These are phyloP conservation scores for Dione vanillae DNA, from an alignment of 2,888 invertebrate genomes.

Conservation along the genomic window DNA sequence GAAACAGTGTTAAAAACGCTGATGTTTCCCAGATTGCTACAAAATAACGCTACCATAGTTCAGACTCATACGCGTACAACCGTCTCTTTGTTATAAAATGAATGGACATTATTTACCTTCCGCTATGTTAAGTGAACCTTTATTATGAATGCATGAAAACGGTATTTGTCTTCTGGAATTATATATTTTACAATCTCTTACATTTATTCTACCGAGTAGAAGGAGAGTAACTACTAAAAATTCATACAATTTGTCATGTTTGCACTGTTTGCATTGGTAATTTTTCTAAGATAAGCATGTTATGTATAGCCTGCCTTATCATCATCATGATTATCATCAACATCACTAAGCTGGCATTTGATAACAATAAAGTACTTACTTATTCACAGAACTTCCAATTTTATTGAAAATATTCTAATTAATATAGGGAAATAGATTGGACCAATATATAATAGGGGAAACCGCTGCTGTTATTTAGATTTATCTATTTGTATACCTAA, in stretches of 20 bases:
- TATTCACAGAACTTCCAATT: too few species aligned
- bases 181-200: conserved; percentile 1
- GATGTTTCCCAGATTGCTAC: neutral
- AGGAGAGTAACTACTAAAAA: neutral
- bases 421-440: neutral
- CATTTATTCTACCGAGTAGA: neutral
- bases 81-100: conserved; percentile 43
- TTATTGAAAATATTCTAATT: neutral
- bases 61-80: conserved; percentile 34
- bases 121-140: conserved; percentile 38
- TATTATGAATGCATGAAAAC: conserved; percentile 24
- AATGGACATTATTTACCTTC: conserved; percentile 44
- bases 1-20: neutral
- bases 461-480: too few species aligned
- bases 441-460: neutral
- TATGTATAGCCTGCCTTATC: too few species aligned
- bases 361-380: too few species aligned
- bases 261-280: too few species aligned
- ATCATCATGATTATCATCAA: too few species aligned
- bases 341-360: neutral
- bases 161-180: conserved; percentile 24
- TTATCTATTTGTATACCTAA: too few species aligned
- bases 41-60: conserved; percentile 20
- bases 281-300: too few species aligned
- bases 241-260: neutral